Conservation (phyloP, 2,113 vertebrate genomes). For the Xiphophorus hellerii region DNA sequence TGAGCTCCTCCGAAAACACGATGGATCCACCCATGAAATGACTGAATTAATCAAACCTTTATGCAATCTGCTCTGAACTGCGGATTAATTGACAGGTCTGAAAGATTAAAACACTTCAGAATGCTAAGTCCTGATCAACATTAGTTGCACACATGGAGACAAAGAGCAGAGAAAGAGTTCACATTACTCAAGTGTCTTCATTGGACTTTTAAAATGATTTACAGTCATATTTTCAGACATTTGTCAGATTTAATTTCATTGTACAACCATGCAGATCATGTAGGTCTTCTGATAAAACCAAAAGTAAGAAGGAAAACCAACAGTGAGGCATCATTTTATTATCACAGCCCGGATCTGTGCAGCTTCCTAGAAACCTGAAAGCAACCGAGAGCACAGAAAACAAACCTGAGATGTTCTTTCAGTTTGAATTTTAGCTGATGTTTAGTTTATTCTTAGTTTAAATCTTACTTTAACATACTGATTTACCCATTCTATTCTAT, state of each 20-base stretch:
- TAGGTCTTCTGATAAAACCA: background rate
- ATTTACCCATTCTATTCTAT: background rate
- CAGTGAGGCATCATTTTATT: background rate
- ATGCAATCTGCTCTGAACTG: too few species aligned
- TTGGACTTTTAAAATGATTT: background rate
- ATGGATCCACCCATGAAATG: background rate
- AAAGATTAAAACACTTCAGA: background rate
- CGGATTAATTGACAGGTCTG: background rate
- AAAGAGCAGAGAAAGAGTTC: background rate
- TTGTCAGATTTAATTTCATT: too few species aligned
- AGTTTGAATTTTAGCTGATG: background rate
- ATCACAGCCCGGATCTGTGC: background rate
- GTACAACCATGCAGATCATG: too few species aligned
- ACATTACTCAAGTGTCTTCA: background rate
- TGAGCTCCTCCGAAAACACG: conserved; percentile 37
- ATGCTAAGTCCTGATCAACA: background rate
- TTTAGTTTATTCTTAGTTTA: background rate
- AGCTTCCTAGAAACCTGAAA: background rate
- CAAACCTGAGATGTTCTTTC: background rate
- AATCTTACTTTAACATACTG: background rate
- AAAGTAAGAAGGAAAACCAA: background rate
- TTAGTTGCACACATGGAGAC: background rate
- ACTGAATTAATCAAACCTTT: too few species aligned
- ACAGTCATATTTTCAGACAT: background rate
- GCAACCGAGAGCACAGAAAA: background rate